Conservation (phyloP, 2,888 invertebrate species). For the Parnassius orleans region DNA sequence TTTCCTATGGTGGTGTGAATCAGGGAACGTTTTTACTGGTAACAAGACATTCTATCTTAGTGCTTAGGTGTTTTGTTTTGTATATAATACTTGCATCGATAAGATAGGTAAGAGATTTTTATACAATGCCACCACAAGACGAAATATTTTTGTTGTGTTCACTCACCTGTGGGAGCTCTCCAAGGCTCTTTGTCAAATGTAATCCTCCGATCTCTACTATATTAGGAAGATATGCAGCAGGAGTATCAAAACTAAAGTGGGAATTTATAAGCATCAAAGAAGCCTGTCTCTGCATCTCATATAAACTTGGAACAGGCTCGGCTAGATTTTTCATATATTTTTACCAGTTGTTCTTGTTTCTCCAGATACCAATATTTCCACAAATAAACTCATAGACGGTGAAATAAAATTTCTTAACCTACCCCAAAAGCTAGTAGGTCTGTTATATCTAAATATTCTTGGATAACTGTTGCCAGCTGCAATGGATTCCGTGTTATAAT, state of each 20-base stretch:
- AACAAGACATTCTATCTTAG: no score
- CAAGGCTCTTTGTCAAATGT: slow-evolving; percentile 62
- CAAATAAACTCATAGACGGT: slow-evolving; percentile 60
- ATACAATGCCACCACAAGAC: no score
- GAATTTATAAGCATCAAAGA: slow-evolving; percentile 71
- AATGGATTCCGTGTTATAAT: slow-evolving; percentile 61
- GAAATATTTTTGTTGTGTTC: no score
- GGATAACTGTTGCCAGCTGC: slow-evolving; percentile 58
- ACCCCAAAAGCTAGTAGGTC: slow-evolving; percentile 74
- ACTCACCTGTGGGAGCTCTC: slow-evolving; percentile 54
- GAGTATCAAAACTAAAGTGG: slow-evolving; percentile 71
- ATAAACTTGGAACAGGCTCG: slow-evolving; percentile 60
- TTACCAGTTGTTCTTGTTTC: slow-evolving; percentile 57
- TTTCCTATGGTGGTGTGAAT: no score
- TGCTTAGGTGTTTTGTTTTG: no score
- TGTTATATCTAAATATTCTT: slow-evolving; percentile 59
- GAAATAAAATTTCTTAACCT: slow-evolving; percentile 73
- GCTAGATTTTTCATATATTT: slow-evolving; percentile 60
- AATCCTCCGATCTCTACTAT: slow-evolving; percentile 80
- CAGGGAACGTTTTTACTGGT: no score
- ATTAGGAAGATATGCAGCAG: slow-evolving; percentile 76
- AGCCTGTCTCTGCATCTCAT: slow-evolving; percentile 60
- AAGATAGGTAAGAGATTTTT: no score
- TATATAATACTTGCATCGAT: no score
- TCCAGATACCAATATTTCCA: slow-evolving; percentile 64